These are phyloP conservation scores for Pagetopsis macropterus DNA, from an alignment of 2,797 vertebrate genomes.

Conservation along the genomic window DNA sequence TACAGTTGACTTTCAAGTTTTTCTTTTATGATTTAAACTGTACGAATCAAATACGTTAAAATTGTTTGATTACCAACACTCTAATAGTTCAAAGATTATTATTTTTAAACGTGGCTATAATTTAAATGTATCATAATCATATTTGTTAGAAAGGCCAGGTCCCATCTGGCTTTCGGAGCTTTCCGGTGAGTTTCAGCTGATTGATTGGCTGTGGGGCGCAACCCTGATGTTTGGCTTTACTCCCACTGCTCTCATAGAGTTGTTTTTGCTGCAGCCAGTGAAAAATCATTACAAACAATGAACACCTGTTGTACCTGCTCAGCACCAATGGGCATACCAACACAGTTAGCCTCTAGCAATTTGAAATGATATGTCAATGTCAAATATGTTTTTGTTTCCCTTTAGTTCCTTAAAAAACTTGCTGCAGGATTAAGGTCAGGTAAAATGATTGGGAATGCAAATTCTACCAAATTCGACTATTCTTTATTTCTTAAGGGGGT, in stretches of 20 bases:
- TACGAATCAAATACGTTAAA: neutral
- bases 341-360: neutral
- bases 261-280: neutral
- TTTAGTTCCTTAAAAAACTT: neutral
- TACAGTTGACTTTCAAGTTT: neutral
- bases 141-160: neutral
- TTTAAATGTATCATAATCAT: neutral
- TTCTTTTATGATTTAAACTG: neutral
- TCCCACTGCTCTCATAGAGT: neutral
- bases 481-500: slow-evolving; percentile 23
- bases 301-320: neutral
- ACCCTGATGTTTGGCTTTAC: neutral
- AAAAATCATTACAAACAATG: neutral
- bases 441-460: slow-evolving; percentile 3
- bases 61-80: neutral
- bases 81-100: neutral
- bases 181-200: neutral
- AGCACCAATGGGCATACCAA: neutral
- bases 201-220: neutral
- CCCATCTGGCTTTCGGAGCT: too few relatives aligned
- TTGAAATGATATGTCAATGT: neutral
- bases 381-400: neutral
- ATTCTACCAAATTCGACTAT: neutral
- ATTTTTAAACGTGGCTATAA: neutral
- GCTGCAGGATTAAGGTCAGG: neutral